Base-by-base conservation (phyloP, 2,888 invertebrate species). In the Seira ritae region DNA sequence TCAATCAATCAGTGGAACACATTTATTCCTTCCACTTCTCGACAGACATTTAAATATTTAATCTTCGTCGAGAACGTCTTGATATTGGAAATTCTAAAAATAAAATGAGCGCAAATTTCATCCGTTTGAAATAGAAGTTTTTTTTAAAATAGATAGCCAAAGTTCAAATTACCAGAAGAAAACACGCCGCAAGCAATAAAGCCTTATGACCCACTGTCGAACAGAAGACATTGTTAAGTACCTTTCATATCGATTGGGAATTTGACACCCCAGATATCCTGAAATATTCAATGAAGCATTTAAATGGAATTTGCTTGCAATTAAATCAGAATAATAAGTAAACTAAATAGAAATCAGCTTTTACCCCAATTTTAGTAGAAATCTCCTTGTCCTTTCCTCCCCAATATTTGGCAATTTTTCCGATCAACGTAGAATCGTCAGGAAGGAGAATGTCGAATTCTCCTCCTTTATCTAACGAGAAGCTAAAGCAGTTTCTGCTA, bases 341-440 rank as follows among this genome's bases (percentile, higher is more conserved):
- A n/a, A n/a, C n/a, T n/a, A n/a, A n/a, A n/a, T n/a, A n/a, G n/a
- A n/a, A n/a, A n/a, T n/a, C n/a, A n/a, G n/a, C n/a, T n/a, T n/a
- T n/a, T n/a, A n/a, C n/a, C 19, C 80, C 80, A 37, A 80, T 80
- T 75, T 80, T 80, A 19, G 46, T 75, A 12, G 75, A 70, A 65
- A 83, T 80, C 62, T 85, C 85, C 20, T 86, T 85, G 19, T 86
- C 86, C 31, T 86, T 85, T 4, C 81, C 83, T 71, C 80, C 85
- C 85, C 85, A 84, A 76, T 86, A 86, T 79, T 86, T 86, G 74
- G 86, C 86, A 75, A 86, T 86, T 81, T 84, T 86, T 31, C 86
- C 86, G 0, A 86, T 71, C 1, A 81, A 19, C 6, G 78, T 74
- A 66, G 69, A 46, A 23, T 81, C 85, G 22, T 85, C 86, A 3